Evolutionary conservation across 2,888 invertebrate genomes (phyloP).

Genomic region (Sympetrum striolatum): DNA sequence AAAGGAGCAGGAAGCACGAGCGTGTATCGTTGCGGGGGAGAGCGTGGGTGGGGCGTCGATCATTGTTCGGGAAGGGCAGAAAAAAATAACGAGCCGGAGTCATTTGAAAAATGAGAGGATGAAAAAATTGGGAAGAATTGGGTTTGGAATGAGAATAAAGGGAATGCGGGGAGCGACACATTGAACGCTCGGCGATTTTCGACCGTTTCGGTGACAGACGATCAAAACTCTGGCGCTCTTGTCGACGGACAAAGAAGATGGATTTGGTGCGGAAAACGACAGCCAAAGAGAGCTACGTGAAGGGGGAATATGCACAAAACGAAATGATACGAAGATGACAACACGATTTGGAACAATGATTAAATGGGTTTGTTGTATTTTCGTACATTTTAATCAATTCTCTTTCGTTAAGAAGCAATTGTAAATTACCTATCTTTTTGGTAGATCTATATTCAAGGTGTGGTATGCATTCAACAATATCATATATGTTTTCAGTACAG

Average conservation of each 20-base stretch:
- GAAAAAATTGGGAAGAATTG: conserved; percentile 36
- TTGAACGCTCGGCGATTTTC: conserved; percentile 26
- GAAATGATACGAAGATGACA: background rate
- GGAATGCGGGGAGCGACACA: background rate
- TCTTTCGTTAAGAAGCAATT: no score
- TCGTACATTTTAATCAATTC: no score
- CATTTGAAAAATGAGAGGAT: conserved; percentile 34
- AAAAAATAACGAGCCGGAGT: conserved; percentile 25
- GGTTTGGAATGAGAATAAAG: background rate
- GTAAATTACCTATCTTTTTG: no score
- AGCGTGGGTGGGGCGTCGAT: background rate
- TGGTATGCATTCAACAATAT: no score
- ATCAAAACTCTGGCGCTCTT: conserved; percentile 24
- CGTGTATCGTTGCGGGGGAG: no score
- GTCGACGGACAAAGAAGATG: background rate
- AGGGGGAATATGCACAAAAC: background rate
- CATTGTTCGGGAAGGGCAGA: background rate
- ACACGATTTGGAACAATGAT: background rate
- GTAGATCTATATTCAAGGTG: no score
- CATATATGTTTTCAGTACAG: no score
- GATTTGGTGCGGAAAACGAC: background rate
- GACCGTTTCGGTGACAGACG: conserved; percentile 33
- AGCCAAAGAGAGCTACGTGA: background rate
- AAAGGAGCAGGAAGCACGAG: no score
- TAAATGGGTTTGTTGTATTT: background rate